A percentile compares a stretch with the other conserved stretches of the same genome.
Evolutionary conservation across 1,140 invertebrate species (phyloP).

Genomic region (Scaptomyza pallida): DNA sequence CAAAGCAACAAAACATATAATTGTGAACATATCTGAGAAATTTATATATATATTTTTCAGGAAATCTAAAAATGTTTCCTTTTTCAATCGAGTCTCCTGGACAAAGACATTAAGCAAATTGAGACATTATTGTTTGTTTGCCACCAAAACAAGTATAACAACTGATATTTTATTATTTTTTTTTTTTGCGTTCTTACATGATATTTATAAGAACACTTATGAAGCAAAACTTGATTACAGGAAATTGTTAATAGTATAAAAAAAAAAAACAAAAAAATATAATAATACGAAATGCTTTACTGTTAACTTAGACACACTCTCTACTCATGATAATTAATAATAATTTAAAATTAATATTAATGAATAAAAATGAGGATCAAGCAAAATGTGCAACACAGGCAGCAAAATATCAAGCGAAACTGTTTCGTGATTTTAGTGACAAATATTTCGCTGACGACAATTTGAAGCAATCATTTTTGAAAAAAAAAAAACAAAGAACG

Average conservation of each 20-base stretch:
- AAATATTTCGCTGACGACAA: constrained; percentile 84
- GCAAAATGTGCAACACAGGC: constrained; percentile 52
- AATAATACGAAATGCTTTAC: constrained; percentile 37
- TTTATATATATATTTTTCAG: constrained; percentile 49
- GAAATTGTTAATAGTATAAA: constrained; percentile 75
- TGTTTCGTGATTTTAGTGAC: constrained; percentile 83
- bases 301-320: constrained; percentile 48
- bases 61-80: too few relatives aligned
- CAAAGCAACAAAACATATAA: constrained; percentile 64
- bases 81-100: constrained; percentile 11
- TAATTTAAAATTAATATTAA: constrained; percentile 35
- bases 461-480: constrained; percentile 84
- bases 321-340: constrained; percentile 33
- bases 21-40: constrained; percentile 64
- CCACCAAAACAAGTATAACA: neutral
- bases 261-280: constrained; percentile 46
- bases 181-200: constrained; percentile 34
- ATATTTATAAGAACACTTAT: constrained; percentile 62
- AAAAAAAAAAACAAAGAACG: constrained; percentile 30
- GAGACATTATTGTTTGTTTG: neutral
- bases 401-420: constrained; percentile 77
- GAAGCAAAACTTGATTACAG: constrained; percentile 82
- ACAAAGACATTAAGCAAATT: constrained; percentile 14
- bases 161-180: constrained; percentile 8
- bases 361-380: constrained; percentile 37